These are phyloP conservation scores for Poecile montanus DNA, from an alignment of 2,797 vertebrate genomes.

Conservation along the genomic window DNA sequence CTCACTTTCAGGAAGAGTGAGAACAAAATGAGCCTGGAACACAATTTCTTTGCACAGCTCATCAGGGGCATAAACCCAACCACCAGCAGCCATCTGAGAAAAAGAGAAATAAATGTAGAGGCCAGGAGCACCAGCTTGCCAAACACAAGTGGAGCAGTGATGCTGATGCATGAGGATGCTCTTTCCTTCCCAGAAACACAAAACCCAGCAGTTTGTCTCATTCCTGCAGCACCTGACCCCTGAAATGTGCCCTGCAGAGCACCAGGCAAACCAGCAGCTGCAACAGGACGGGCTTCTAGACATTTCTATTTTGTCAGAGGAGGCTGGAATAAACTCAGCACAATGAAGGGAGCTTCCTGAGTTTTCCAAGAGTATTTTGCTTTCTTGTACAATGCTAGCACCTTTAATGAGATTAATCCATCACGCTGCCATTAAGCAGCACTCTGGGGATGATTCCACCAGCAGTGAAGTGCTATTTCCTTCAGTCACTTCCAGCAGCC, in stretches of 20 bases:
- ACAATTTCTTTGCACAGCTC: background rate
- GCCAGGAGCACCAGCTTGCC: background rate
- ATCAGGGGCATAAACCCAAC: background rate
- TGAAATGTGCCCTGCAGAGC: background rate
- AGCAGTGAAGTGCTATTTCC: slow-evolving; percentile 3
- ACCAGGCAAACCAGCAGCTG: background rate
- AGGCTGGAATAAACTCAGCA: background rate
- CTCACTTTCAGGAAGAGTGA: background rate
- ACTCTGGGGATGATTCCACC: slow-evolving; percentile 8
- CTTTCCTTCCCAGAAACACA: background rate
- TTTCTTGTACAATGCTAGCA: background rate
- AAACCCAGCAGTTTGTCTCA: background rate
- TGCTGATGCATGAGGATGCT: background rate
- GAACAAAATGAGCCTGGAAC: background rate
- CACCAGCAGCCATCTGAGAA: background rate
- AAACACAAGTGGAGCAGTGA: background rate
- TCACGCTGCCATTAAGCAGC: background rate
- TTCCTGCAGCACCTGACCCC: background rate
- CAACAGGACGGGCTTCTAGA: background rate
- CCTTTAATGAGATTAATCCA: slow-evolving; percentile 5
- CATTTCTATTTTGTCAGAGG: background rate
- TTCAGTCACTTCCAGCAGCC: slow-evolving; percentile 26
- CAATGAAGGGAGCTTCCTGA: background rate
- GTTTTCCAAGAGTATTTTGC: background rate
- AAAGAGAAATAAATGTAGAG: background rate